These are phyloP conservation scores for Callionymus lyra DNA, from an alignment of 2,113 vertebrate genomes.

Conservation along the genomic window DNA sequence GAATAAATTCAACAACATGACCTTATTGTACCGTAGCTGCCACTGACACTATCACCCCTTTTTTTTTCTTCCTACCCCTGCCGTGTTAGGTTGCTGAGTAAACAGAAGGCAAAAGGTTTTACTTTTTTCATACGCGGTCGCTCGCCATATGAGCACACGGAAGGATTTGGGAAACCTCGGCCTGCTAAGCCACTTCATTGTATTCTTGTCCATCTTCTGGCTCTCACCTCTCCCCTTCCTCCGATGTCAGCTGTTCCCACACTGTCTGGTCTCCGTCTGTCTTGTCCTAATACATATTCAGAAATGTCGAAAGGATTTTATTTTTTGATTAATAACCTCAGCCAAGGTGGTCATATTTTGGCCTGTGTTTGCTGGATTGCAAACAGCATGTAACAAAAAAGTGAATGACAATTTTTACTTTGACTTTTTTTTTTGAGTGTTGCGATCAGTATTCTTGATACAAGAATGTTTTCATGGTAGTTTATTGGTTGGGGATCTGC, in stretches of 20 bases:
- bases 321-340: too few relatives aligned
- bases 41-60: conserved; percentile 29
- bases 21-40: conserved; percentile 51
- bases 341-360: too few relatives aligned
- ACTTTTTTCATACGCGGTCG: conserved; percentile 29
- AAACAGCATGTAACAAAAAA: too few relatives aligned
- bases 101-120: conserved; percentile 53
- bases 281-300: conserved; percentile 3
- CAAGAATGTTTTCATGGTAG: conserved; percentile 4
- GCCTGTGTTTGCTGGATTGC: too few relatives aligned
- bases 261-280: conserved; percentile 25
- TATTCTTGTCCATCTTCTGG: conserved; percentile 62
- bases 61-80: conserved; percentile 28
- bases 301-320: too few relatives aligned
- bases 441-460: too few relatives aligned
- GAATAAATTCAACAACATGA: conserved; percentile 39
- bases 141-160: conserved; percentile 41
- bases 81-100: conserved; percentile 50
- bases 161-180: conserved; percentile 55
- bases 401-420: too few relatives aligned
- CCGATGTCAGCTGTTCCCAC: conserved; percentile 37
- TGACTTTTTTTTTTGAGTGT: too few relatives aligned
- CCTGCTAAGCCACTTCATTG: conserved; percentile 66
- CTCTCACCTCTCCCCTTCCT: conserved; percentile 42
- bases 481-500: too few relatives aligned